Evolutionary conservation across 2,797 vertebrate genomes (phyloP).

Genomic region (Clamator glandarius): DNA sequence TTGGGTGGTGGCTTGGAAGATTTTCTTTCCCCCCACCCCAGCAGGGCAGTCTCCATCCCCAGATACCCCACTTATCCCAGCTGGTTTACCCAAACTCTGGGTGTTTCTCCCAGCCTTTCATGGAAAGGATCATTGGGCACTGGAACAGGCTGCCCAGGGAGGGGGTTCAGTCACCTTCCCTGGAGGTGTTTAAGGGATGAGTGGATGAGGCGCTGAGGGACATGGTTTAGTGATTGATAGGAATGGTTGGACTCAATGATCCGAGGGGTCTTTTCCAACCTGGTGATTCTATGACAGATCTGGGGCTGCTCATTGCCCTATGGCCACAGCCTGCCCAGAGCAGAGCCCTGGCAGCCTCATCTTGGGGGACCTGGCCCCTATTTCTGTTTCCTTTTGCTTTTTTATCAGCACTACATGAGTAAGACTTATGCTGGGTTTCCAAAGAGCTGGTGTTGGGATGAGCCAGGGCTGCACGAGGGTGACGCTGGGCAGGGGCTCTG

Average conservation of each 20-base stretch:
- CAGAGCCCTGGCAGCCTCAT: rapidly evolving
- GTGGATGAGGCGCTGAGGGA: no score
- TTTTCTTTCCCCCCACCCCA: background rate
- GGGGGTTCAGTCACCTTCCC: no score
- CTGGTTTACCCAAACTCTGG: rapidly evolving
- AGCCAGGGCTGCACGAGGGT: background rate
- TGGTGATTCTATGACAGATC: no score
- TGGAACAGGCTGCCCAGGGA: no score
- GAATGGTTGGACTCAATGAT: no score
- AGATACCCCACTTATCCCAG: background rate
- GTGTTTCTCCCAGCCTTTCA: background rate
- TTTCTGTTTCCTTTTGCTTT: background rate
- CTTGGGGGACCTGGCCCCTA: background rate
- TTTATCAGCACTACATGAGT: background rate
- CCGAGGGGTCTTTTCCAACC: no score
- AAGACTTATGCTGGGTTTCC: background rate
- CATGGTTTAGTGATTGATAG: no score
- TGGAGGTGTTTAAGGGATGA: no score
- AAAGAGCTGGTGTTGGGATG: background rate
- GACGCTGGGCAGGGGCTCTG: background rate
- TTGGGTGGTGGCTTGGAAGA: background rate
- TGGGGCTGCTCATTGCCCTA: background rate
- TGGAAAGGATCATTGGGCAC: no score
- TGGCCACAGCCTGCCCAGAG: background rate
- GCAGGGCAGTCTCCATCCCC: background rate